Conservation (phyloP, 2,888 invertebrate species). For the Rotaria socialis region DNA sequence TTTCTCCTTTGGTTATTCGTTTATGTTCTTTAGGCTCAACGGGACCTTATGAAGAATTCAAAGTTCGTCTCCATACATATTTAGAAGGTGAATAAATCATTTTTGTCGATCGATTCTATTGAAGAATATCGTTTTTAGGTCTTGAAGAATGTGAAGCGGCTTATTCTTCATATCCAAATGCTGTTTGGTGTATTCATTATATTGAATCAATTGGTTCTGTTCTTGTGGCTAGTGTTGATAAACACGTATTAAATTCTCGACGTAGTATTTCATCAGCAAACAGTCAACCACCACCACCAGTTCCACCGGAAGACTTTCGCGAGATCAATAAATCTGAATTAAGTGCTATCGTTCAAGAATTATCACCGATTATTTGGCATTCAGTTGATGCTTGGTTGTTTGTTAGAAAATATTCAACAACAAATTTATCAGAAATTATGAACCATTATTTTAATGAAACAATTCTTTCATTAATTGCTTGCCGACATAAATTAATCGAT, state of each 20-base stretch:
- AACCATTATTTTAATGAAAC: background rate
- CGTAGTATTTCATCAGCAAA: background rate
- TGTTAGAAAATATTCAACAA: constrained; percentile 49
- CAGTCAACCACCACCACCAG: background rate
- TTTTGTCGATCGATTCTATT: no score
- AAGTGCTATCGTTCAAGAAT: constrained; percentile 54
- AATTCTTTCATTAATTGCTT: background rate
- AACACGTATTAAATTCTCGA: constrained; percentile 50
- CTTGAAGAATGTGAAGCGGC: constrained; percentile 55
- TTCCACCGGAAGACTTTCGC: background rate
- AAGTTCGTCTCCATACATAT: background rate
- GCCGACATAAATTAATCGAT: background rate
- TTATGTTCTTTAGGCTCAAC: background rate
- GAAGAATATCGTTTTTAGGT: constrained; percentile 49
- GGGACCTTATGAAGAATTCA: constrained; percentile 21
- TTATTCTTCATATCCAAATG: constrained; percentile 58
- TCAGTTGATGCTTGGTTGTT: constrained; percentile 59
- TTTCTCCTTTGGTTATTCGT: background rate
- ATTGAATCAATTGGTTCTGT: constrained; percentile 58
- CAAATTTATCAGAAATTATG: background rate
- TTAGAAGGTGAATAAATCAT: background rate
- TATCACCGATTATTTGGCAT: constrained; percentile 59
- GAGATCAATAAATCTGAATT: background rate
- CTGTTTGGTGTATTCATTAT: constrained; percentile 55
- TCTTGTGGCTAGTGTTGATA: constrained; percentile 54